Evolutionary conservation across 1,140 invertebrate species (phyloP).

Genomic region (Drosophila willistoni): DNA sequence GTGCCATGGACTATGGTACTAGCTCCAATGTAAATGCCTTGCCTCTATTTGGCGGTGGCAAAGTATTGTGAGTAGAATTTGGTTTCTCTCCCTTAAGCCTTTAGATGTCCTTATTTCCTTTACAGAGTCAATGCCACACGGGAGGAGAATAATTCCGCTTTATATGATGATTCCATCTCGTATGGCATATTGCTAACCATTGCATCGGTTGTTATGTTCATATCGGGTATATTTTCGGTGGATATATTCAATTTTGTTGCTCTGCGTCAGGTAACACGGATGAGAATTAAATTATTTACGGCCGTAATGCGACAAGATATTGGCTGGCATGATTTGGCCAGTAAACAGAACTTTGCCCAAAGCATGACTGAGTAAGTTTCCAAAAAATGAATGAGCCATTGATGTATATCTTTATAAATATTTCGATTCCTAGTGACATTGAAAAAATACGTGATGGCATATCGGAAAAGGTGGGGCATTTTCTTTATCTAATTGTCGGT

Average conservation of each 20-base stretch:
- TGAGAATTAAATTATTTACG: constrained; percentile 88
- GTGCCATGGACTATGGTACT: constrained; percentile 78
- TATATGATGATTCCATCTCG: constrained; percentile 87
- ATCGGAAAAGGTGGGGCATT: constrained; percentile 93
- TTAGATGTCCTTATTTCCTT: not conserved
- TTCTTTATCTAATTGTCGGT: constrained; percentile 87
- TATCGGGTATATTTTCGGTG: constrained; percentile 87
- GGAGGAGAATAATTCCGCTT: constrained; percentile 85
- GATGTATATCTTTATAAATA: too few relatives aligned
- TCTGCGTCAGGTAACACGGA: constrained; percentile 87
- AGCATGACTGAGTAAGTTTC: constrained; percentile 91
- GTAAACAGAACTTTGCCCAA: constrained; percentile 94
- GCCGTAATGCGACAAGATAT: constrained; percentile 94
- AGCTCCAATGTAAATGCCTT: constrained; percentile 83
- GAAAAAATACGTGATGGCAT: constrained; percentile 94
- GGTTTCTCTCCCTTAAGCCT: too few relatives aligned
- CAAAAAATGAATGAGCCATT: not conserved
- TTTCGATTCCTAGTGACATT: constrained; percentile 88
- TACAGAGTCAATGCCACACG: constrained; percentile 84
- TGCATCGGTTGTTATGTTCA: constrained; percentile 86
- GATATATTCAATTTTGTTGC: constrained; percentile 88
- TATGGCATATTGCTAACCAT: constrained; percentile 86
- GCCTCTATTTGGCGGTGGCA: constrained; percentile 84
- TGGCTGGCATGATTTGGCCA: constrained; percentile 93
- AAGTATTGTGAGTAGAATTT: constrained; percentile 84